These are phyloP conservation scores for Dryocosmus kuriphilus DNA, from an alignment of 2,888 invertebrate species.

Conservation along the genomic window DNA sequence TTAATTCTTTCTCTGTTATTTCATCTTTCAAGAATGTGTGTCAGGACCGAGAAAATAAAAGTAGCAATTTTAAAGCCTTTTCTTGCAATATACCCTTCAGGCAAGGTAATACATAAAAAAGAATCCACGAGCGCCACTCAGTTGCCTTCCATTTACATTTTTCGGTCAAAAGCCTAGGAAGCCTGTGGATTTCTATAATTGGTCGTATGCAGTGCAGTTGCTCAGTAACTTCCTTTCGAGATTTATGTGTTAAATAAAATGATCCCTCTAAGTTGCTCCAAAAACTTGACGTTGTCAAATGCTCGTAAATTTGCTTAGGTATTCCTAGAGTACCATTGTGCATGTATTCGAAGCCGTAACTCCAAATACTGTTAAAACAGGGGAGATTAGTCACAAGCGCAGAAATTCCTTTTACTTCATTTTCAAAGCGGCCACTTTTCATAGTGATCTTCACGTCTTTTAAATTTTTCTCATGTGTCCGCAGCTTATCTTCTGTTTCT, in stretches of 20 bases:
- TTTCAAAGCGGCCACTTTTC: background rate
- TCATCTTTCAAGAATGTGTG: background rate
- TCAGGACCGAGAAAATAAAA: background rate
- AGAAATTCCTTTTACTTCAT: background rate
- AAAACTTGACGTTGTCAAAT: constrained; percentile 19
- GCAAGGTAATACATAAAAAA: background rate
- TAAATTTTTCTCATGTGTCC: constrained; percentile 30
- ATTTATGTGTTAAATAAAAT: background rate
- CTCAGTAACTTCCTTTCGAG: background rate
- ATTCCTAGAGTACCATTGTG: constrained; percentile 20
- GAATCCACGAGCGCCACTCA: constrained; percentile 1
- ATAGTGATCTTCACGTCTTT: background rate
- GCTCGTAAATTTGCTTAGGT: constrained; percentile 8
- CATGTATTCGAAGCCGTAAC: constrained; percentile 14
- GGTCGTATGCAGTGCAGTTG: background rate
- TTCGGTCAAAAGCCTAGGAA: background rate
- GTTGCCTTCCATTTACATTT: constrained; percentile 5
- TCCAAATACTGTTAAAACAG: constrained; percentile 6
- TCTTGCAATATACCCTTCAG: background rate
- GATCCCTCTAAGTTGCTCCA: background rate
- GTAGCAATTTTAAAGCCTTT: background rate
- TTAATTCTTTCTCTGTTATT: background rate
- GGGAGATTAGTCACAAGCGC: background rate
- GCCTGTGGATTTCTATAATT: background rate
- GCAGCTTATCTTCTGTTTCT: background rate